Conservation (phyloP, 2,113 vertebrate genomes). For the Strix aluco region DNA sequence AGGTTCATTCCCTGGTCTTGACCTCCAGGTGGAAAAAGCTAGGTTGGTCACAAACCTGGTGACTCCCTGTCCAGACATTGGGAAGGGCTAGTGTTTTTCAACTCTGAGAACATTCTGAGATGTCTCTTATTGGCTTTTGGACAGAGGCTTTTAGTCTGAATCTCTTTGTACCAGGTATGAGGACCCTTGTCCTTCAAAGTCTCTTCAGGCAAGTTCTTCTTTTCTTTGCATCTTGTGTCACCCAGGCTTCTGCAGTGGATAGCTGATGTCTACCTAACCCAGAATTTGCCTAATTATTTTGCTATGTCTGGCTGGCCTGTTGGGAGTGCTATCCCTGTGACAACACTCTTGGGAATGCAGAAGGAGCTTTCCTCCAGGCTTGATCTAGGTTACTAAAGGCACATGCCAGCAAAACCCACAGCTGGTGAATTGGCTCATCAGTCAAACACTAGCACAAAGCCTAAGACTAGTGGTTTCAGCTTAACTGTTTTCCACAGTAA, state of each 20-base stretch:
- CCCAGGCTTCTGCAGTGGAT: background rate
- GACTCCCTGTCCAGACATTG: background rate
- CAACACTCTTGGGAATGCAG: background rate
- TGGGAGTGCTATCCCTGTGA: background rate
- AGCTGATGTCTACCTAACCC: background rate
- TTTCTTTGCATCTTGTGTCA: background rate
- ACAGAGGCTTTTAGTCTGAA: background rate
- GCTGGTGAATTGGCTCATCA: background rate
- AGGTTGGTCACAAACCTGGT: background rate
- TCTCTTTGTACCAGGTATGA: background rate
- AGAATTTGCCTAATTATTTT: background rate
- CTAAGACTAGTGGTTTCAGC: background rate
- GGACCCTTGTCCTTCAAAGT: background rate
- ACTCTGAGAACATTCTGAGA: background rate
- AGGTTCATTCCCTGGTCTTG: background rate
- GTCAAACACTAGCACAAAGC: background rate
- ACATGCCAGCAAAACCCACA: background rate
- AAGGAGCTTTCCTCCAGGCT: background rate
- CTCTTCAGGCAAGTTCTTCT: background rate
- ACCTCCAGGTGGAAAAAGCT: background rate
- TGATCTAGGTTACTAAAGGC: background rate
- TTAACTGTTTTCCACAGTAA: background rate
- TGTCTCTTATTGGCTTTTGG: background rate
- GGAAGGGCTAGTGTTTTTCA: background rate
- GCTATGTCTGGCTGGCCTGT: background rate